A percentile compares a stretch with the other conserved stretches of the same genome.
Evolutionary conservation across 92 coral and sea anemone species (phyloP).

Genomic region (Anthopleura xanthogrammica): DNA sequence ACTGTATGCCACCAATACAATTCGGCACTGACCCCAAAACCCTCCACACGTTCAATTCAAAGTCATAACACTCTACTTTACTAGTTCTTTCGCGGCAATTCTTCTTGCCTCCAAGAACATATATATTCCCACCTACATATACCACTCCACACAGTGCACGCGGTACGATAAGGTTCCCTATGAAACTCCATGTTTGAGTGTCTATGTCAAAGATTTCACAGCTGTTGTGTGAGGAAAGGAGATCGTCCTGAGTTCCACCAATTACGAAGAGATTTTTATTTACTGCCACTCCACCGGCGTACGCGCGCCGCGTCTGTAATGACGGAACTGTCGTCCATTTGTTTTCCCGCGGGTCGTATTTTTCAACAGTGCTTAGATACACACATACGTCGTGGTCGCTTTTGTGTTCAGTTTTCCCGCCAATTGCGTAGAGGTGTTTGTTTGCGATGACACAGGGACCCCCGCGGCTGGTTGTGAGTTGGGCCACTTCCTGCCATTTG

Average conservation of each 20-base stretch:
- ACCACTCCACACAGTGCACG: slow-evolving; percentile 92
- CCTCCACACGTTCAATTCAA: slow-evolving; percentile 76
- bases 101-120: slow-evolving; percentile 93
- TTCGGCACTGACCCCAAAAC: slow-evolving; percentile 86
- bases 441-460: slow-evolving; percentile 90
- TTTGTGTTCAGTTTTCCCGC: slow-evolving; percentile 90
- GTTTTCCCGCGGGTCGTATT: slow-evolving; percentile 67
- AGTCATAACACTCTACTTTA: slow-evolving; percentile 86
- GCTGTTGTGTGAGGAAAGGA: slow-evolving; percentile 76
- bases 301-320: slow-evolving; percentile 80
- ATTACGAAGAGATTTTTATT: slow-evolving; percentile 64
- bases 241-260: slow-evolving; percentile 88
- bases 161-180: slow-evolving; percentile 73
- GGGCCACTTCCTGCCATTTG: slow-evolving; percentile 79
- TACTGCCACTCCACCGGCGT: slow-evolving; percentile 82
- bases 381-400: slow-evolving; percentile 62
- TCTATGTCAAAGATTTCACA: slow-evolving; percentile 82
- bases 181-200: slow-evolving; percentile 64
- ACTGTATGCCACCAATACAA: slow-evolving; percentile 94
- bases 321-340: slow-evolving; percentile 74
- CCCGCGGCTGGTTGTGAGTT: slow-evolving; percentile 81
- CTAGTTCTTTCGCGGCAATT: slow-evolving; percentile 85
- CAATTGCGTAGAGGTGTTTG: slow-evolving; percentile 84
- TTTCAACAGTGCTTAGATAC: slow-evolving; percentile 76
- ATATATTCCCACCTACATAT: slow-evolving; percentile 62